Percentiles rank a stretch among this genome's conserved stretches.
phyloP scores from a whole-genome alignment of 2,888 invertebrate genomes.

The Cylloceria caligata region DNA sequence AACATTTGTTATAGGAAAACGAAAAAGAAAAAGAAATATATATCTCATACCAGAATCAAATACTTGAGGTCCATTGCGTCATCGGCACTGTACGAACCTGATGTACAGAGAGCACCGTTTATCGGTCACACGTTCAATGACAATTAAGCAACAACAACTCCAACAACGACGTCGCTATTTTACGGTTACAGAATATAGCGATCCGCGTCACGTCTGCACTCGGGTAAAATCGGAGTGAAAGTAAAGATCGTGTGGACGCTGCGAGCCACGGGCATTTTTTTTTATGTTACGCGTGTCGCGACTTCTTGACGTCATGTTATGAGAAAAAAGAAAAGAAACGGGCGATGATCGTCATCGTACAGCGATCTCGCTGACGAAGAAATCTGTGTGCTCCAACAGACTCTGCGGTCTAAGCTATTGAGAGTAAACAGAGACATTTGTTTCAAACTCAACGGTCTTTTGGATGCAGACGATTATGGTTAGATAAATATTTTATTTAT shows the following conservation, averaged over 20 bases:
- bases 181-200: neutral
- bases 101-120: neutral
- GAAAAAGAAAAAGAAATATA: neutral
- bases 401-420: no score
- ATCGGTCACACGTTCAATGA: neutral
- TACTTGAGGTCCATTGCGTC: constrained; percentile 10
- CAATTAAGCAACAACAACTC: neutral
- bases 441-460: no score
- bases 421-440: no score
- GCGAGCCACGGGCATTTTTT: constrained; percentile 32
- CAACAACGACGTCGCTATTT: neutral
- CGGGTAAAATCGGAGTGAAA: constrained; percentile 60
- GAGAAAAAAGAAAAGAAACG: neutral
- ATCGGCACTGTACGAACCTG: neutral
- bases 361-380: no score
- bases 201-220: constrained; percentile 28
- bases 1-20: neutral
- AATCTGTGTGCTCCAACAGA: no score
- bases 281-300: neutral
- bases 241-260: constrained; percentile 45
- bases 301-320: neutral
- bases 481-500: no score
- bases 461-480: no score
- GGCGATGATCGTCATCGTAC: no score
- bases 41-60: constrained; percentile 41